Percentiles rank a stretch among this genome's conserved stretches.
phyloP scores from a whole-genome alignment of 2,797 vertebrate genomes.

The Falco peregrinus region DNA sequence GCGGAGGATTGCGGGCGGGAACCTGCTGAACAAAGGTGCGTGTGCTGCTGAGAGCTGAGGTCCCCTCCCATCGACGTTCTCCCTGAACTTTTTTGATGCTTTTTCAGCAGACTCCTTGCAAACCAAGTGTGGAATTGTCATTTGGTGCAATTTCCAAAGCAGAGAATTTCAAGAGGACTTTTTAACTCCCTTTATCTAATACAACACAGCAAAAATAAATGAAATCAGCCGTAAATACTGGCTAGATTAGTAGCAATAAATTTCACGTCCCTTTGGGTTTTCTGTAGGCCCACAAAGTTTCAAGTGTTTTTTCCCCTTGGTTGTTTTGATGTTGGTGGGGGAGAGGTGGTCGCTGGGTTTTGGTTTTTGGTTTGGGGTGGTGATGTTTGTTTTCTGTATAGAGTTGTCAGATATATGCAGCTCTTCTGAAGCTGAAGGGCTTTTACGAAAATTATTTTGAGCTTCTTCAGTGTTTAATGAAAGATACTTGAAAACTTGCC shows the following conservation, averaged over 20 bases:
- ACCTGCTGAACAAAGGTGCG: accelerated
- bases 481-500: background rate
- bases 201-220: accelerated
- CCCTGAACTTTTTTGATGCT: too few species aligned
- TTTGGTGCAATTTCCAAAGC: background rate
- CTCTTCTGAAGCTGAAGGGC: background rate
- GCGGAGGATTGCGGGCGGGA: background rate
- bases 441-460: background rate
- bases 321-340: background rate
- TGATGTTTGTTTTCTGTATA: background rate
- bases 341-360: too few species aligned
- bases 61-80: accelerated
- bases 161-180: background rate
- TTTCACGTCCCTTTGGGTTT: background rate
- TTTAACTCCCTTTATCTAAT: accelerated
- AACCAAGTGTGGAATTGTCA: background rate
- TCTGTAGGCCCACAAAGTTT: background rate
- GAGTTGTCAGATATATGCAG: background rate
- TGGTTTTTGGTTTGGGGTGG: too few species aligned
- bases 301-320: too few species aligned
- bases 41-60: accelerated
- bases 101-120: background rate
- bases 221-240: background rate
- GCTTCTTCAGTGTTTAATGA: background rate
- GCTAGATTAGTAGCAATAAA: background rate